Percentiles rank a stretch among this genome's conserved stretches.
Conservation (phyloP, 2,888 invertebrate genomes). For the Alloscopus bannaensis region DNA sequence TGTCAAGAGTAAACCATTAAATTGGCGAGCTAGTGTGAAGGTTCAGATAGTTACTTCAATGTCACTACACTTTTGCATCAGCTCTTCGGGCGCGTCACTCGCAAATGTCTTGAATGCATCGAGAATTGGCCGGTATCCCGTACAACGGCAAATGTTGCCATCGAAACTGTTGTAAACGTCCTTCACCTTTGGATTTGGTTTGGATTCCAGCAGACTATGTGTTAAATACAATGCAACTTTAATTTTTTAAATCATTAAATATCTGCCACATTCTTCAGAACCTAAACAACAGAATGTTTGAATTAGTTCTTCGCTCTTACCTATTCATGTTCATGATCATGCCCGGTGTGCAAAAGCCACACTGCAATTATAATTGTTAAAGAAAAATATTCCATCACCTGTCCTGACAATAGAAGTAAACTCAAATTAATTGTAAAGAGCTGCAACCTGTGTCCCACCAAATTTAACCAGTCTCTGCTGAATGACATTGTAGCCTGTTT, state of each 20-base stretch:
- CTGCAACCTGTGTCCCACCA: slow-evolving; percentile 80
- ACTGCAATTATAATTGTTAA: slow-evolving; percentile 74
- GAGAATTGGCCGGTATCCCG: slow-evolving; percentile 81
- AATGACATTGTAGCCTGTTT: slow-evolving; percentile 82
- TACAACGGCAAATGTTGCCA: slow-evolving; percentile 73
- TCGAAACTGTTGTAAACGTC: slow-evolving; percentile 81
- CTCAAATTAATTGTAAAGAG: neutral
- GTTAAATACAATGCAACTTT: too few relatives aligned
- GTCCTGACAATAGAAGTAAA: neutral
- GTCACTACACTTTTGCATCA: slow-evolving; percentile 76
- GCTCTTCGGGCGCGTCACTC: slow-evolving; percentile 78
- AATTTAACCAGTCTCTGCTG: slow-evolving; percentile 81
- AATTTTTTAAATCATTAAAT: too few relatives aligned
- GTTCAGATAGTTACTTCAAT: slow-evolving; percentile 78
- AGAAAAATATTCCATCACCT: neutral
- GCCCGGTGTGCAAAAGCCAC: slow-evolving; percentile 86
- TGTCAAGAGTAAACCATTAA: neutral
- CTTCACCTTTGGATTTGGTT: slow-evolving; percentile 79
- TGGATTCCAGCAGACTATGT: slow-evolving; percentile 61
- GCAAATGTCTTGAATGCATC: slow-evolving; percentile 87
- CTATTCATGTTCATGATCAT: slow-evolving; percentile 81
- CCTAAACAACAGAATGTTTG: too few relatives aligned
- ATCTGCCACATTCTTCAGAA: too few relatives aligned
- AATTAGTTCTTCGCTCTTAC: slow-evolving; percentile 68
- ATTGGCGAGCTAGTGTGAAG: neutral